Conservation (phyloP, 2,797 vertebrate genomes). For the Trachops cirrhosus region DNA sequence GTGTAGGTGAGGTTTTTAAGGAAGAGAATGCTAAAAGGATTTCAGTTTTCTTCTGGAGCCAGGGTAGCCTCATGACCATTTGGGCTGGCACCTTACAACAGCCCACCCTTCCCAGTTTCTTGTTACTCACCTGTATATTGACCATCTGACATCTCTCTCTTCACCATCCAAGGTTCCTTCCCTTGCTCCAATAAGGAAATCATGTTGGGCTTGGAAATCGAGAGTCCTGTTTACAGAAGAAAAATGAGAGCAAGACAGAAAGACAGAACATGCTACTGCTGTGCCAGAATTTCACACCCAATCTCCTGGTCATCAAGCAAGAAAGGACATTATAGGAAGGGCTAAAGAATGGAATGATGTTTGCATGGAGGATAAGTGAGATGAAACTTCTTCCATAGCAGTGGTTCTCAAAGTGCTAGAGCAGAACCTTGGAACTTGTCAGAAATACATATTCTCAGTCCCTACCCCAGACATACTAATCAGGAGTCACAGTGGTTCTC, state of each 20-base stretch:
- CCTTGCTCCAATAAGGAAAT: constrained; percentile 67
- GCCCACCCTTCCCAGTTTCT: not conserved
- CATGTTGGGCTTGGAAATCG: constrained; percentile 62
- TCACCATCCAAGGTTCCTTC: constrained; percentile 58
- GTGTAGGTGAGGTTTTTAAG: not conserved
- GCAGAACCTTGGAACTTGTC: not conserved
- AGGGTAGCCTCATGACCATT: not conserved
- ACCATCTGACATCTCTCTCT: constrained; percentile 13
- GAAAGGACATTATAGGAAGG: not conserved
- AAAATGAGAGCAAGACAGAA: constrained; percentile 27
- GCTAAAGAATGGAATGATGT: not conserved
- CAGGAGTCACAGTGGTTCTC: not conserved
- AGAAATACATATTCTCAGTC: constrained; percentile 6
- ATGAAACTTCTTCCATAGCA: not conserved
- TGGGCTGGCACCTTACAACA: not conserved
- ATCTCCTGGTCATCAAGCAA: not conserved
- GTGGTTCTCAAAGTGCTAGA: not conserved
- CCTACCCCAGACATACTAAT: not conserved
- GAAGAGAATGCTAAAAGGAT: not conserved
- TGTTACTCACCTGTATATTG: constrained; percentile 44
- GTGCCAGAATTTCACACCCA: not conserved
- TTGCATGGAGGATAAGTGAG: not conserved
- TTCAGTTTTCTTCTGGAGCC: not conserved
- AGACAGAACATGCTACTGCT: not conserved
- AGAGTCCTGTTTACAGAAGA: constrained; percentile 55